Conservation (phyloP, 2,888 invertebrate genomes). For the Drosophila putrida region DNA sequence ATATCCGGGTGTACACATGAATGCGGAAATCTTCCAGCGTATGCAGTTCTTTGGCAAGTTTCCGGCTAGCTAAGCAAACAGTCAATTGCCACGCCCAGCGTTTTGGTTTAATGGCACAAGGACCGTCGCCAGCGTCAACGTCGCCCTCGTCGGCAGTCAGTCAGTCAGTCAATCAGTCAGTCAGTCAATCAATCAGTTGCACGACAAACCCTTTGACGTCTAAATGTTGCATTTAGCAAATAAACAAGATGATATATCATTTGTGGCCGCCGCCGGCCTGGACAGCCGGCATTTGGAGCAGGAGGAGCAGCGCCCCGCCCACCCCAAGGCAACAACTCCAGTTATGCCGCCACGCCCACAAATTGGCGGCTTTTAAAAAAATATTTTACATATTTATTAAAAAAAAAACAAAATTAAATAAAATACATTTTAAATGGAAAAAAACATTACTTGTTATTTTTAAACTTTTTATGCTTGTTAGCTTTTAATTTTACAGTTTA, state of each 20-base stretch:
- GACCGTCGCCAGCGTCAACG: constrained; percentile 31
- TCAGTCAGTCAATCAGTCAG: constrained; percentile 10
- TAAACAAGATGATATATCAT: constrained; percentile 3
- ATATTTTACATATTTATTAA: constrained; percentile 6
- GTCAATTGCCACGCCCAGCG: constrained; percentile 66
- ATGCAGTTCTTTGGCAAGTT: constrained; percentile 85
- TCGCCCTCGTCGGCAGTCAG: constrained; percentile 14
- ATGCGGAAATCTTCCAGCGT: constrained; percentile 85
- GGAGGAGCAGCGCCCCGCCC: constrained; percentile 27
- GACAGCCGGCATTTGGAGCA: constrained; percentile 59
- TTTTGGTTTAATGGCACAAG: constrained; percentile 76
- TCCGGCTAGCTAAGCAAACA: constrained; percentile 71
- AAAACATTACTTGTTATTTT: background rate
- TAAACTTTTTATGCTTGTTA: background rate
- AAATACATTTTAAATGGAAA: constrained; percentile 32
- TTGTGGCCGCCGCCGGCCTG: constrained; percentile 62
- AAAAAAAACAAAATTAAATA: constrained; percentile 11
- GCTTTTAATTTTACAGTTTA: background rate
- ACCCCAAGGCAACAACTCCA: background rate
- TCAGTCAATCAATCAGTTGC: constrained; percentile 21
- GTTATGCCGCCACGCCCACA: constrained; percentile 25
- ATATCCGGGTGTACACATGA: constrained; percentile 64
- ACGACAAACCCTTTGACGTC: constrained; percentile 57
- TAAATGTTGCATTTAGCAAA: constrained; percentile 73
- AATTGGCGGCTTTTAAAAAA: constrained; percentile 40